phyloP scores from a whole-genome alignment of 2,888 invertebrate species.

The Chesias legatella region DNA sequence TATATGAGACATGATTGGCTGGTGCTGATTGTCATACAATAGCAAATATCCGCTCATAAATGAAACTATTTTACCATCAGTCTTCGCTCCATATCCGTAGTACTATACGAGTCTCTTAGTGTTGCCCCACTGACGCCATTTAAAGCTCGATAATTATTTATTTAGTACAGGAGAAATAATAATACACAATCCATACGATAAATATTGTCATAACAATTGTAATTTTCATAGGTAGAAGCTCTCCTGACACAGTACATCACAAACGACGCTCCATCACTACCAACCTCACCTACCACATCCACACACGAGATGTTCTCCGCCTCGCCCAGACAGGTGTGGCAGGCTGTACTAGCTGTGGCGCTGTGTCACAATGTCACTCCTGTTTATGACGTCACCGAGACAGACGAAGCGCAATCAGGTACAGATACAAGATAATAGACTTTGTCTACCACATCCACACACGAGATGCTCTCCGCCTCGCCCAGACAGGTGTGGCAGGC shows the following conservation, averaged over 20 bases:
- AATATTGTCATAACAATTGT: background rate
- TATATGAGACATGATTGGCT: too few relatives aligned
- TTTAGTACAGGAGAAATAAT: too few relatives aligned
- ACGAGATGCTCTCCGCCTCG: background rate
- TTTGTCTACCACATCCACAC: too few relatives aligned
- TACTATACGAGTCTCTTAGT: too few relatives aligned
- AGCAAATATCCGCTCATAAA: too few relatives aligned
- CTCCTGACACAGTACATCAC: constrained; percentile 70
- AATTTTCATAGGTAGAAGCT: constrained; percentile 56
- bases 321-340: constrained; percentile 85
- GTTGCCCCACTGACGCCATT: too few relatives aligned
- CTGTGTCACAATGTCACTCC: constrained; percentile 99
- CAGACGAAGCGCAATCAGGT: constrained; percentile 54
- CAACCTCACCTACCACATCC: constrained; percentile 80
- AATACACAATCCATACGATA: too few relatives aligned
- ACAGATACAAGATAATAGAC: background rate
- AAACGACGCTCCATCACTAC: constrained; percentile 55
- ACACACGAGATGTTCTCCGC: constrained; percentile 32
- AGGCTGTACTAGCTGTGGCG: constrained; percentile 95
- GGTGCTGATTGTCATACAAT: too few relatives aligned
- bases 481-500: background rate
- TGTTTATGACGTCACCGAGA: constrained; percentile 85
- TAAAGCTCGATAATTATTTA: too few relatives aligned
- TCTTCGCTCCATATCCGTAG: too few relatives aligned
- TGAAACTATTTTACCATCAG: too few relatives aligned